Evolutionary conservation across 2,113 vertebrate species (phyloP).

Genomic region (Albula glossodonta): DNA sequence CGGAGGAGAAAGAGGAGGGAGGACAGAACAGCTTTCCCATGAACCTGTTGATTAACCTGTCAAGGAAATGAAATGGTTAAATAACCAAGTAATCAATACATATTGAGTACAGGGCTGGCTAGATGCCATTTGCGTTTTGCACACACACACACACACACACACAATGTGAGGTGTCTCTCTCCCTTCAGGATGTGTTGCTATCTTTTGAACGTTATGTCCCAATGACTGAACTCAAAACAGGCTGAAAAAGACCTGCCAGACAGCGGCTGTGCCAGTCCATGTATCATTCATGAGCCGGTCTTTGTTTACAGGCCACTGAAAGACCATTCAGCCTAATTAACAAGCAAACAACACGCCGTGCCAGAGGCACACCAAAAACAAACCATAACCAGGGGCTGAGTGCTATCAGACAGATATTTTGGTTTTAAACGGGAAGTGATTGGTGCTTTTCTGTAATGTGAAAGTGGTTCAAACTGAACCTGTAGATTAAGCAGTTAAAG

Average conservation of each 20-base stretch:
- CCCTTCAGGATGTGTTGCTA: no score
- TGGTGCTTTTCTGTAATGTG: background rate
- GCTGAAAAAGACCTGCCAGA: constrained; percentile 51
- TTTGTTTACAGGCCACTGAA: constrained; percentile 37
- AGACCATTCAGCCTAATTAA: constrained; percentile 53
- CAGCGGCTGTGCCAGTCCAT: constrained; percentile 41
- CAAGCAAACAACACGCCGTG: constrained; percentile 32
- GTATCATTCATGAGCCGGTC: constrained; percentile 55
- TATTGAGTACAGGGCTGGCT: no score
- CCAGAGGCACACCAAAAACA: background rate
- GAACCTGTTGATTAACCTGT: no score
- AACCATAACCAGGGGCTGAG: constrained; percentile 7
- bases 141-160: no score
- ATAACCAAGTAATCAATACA: no score
- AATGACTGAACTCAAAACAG: constrained; percentile 34
- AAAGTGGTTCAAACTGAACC: background rate
- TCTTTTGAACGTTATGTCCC: no score
- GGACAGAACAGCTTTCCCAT: no score
- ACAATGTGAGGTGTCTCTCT: no score
- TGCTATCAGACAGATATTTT: background rate
- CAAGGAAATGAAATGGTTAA: no score
- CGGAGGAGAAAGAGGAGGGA: no score
- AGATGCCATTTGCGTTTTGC: no score
- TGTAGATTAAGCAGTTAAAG: background rate
- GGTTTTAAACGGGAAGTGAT: background rate